Evolutionary conservation across 2,113 vertebrate species (phyloP).

Genomic region (Chunga burmeisteri): DNA sequence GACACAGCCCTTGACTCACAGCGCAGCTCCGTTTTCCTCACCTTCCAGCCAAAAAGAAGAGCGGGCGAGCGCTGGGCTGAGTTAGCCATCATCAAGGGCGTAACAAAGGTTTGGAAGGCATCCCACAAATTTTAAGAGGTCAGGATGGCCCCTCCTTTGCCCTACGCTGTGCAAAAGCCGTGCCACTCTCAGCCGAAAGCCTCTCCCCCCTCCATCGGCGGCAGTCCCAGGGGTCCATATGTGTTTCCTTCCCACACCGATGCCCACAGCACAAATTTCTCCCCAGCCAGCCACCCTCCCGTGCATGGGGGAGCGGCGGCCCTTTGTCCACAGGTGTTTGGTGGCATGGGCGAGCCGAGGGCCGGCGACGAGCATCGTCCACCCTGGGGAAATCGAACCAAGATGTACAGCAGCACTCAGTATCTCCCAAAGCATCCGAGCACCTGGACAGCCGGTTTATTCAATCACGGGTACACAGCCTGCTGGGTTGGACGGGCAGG

Average conservation of each 20-base stretch:
- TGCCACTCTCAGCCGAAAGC: not conserved
- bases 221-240: not conserved
- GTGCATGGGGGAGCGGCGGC: fast-evolving
- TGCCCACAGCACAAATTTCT: not conserved
- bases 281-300: not conserved
- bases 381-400: not conserved
- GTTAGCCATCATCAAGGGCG: not conserved
- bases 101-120: not conserved
- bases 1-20: not conserved
- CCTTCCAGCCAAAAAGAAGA: not conserved
- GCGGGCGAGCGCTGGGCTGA: fast-evolving
- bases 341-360: not conserved
- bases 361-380: not conserved
- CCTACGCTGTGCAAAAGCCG: not conserved
- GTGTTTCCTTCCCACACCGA: not conserved
- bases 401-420: not conserved
- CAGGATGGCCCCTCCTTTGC: not conserved
- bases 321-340: not conserved
- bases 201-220: not conserved
- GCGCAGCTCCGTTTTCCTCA: too few species aligned
- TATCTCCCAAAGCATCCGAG: not conserved
- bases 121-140: not conserved
- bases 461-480: not conserved
- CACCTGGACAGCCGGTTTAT: not conserved
- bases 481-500: not conserved